Evolutionary conservation across 2,113 vertebrate genomes (phyloP).

Genomic region (Rhynchomys soricoides): DNA sequence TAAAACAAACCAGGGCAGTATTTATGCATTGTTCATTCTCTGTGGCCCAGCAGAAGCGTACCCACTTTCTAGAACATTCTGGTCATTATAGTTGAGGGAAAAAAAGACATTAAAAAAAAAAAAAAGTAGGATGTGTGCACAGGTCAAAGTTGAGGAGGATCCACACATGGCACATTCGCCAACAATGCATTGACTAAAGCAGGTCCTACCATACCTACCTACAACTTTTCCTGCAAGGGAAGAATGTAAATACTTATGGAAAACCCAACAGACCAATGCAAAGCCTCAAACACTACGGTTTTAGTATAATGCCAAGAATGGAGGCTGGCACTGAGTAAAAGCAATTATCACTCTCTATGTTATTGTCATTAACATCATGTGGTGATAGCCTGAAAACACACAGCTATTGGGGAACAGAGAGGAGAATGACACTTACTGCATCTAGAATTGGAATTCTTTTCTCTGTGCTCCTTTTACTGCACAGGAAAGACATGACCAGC

Average conservation of each 20-base stretch:
- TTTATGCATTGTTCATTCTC: background rate
- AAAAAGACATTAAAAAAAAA: background rate
- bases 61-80: background rate
- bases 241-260: background rate
- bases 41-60: background rate
- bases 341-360: background rate
- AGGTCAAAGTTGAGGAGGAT: background rate
- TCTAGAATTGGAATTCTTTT: background rate
- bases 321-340: background rate
- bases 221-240: background rate
- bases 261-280: background rate
- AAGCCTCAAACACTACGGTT: background rate
- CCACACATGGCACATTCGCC: background rate
- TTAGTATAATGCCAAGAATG: background rate
- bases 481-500: background rate
- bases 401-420: background rate
- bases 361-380: background rate
- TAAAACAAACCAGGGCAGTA: background rate
- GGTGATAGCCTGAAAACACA: background rate
- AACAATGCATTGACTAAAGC: background rate
- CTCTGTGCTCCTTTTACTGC: background rate
- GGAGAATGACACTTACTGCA: background rate
- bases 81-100: background rate
- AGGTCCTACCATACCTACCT: background rate
- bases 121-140: background rate